phyloP scores from a whole-genome alignment of 2,888 invertebrate genomes.

The Alviniconcha strummeri region DNA sequence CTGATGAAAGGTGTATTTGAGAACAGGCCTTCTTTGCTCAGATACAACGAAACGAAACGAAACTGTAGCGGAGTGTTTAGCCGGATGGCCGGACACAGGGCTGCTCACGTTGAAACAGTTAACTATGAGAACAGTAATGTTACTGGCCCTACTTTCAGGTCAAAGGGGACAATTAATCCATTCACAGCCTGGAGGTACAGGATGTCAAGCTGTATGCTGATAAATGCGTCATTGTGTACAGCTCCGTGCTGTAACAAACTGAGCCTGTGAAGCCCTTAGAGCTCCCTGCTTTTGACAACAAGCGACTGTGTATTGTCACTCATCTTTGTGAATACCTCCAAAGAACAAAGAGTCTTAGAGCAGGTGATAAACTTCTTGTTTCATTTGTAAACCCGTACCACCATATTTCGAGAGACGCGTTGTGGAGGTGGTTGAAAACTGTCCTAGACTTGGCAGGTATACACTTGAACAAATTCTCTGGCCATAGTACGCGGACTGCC shows the following conservation, averaged over 20 bases:
- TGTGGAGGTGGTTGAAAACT: slow-evolving; percentile 43
- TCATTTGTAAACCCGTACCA: slow-evolving; percentile 41
- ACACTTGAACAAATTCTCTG: slow-evolving; percentile 33
- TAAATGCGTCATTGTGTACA: slow-evolving; percentile 24
- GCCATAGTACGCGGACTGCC: slow-evolving; percentile 32
- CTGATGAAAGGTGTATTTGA: slow-evolving; percentile 35
- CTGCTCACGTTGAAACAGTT: background rate
- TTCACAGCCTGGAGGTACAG: slow-evolving; percentile 13
- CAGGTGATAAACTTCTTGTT: slow-evolving; percentile 34
- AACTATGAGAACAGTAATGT: background rate
- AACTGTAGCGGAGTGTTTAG: background rate
- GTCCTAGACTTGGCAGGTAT: slow-evolving; percentile 35
- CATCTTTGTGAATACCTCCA: slow-evolving; percentile 17
- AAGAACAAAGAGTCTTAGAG: slow-evolving; percentile 27
- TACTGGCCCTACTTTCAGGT: slow-evolving; percentile 24
- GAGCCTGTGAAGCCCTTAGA: background rate
- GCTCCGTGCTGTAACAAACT: slow-evolving; percentile 28
- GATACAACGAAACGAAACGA: background rate
- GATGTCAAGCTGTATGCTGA: slow-evolving; percentile 25
- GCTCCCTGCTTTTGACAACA: slow-evolving; percentile 6
- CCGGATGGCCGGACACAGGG: background rate
- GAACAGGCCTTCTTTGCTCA: slow-evolving; percentile 31
- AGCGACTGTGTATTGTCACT: slow-evolving; percentile 21
- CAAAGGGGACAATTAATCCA: slow-evolving; percentile 24
- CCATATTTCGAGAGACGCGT: slow-evolving; percentile 39